Evolutionary conservation across 30 jellyfish, hydroid and myxozoan species (phyloP).

Genomic region (Pseudorhiza aurosa): DNA sequence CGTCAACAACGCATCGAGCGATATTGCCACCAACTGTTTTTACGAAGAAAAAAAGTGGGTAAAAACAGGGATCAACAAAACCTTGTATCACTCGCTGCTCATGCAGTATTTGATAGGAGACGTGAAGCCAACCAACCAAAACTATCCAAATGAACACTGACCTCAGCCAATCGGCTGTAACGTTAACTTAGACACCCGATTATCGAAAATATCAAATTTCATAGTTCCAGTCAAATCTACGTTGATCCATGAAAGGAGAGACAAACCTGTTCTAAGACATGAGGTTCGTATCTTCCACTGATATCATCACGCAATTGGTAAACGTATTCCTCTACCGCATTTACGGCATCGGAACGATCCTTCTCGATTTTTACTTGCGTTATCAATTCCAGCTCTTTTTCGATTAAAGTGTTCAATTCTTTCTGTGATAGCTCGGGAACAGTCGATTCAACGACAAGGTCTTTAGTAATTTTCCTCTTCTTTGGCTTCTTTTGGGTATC

Average conservation of each 20-base stretch:
- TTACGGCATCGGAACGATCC: constrained; percentile 91
- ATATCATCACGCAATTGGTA: constrained; percentile 82
- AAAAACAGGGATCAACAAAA: no score
- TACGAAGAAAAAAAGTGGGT: no score
- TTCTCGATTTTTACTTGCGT: constrained; percentile 84
- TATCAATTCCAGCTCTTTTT: constrained; percentile 82
- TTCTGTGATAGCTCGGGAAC: constrained; percentile 46
- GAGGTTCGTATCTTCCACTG: constrained; percentile 37
- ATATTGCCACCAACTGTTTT: no score
- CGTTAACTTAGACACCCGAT: no score
- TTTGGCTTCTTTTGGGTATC: constrained; percentile 59
- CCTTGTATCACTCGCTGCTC: no score
- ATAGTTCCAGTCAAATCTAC: neutral
- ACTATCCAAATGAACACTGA: no score
- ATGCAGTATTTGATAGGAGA: no score
- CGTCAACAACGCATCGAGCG: no score
- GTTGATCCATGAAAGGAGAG: neutral
- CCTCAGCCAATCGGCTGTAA: no score
- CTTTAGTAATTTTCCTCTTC: constrained; percentile 80
- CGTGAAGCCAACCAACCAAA: no score
- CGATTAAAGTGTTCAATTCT: constrained; percentile 59
- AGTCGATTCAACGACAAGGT: constrained; percentile 45
- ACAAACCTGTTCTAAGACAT: constrained; percentile 55
- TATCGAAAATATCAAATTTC: no score
- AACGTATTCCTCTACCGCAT: constrained; percentile 89